Evolutionary conservation across 2,113 vertebrate species (phyloP), one percentile per base, ranked within the genome.

Genomic region (Halichoeres trimaculatus): DNA sequence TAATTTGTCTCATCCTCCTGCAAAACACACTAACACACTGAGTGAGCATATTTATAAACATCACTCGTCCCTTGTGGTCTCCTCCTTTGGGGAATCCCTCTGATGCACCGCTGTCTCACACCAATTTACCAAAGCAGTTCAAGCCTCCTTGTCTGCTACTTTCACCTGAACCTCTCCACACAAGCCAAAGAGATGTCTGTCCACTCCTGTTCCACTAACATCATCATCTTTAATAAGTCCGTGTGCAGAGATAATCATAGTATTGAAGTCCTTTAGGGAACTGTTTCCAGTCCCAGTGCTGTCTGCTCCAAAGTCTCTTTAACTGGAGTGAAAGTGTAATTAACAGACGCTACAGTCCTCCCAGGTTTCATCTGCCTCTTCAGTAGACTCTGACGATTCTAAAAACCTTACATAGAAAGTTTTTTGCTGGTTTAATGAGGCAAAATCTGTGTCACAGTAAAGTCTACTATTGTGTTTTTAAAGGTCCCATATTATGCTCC

Each of bases 301-400:
- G 74, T 76, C 83, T 63, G 63, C 76, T 70, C 68, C 48, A 19
- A 86, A 88, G 59, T 71, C 48, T 60, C 38, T 81, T 70, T 81
- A 88, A 30, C 82, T 82, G 63, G 62, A 73, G 55, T 36, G 38
- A 38, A 70, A 73, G 57, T 86, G 70, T 89, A 86, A 92, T 90
- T 90, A 92, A 85, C 38, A 54, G 66, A 45, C 56, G 71, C 60
- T 36, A 30, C 57, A 78, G 17, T 71, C 36, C 73, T 73, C 48
- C 1, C 58, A 60, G 84, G 70, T 70, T 77, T 68, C 48, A 52
- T 30, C n/a, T 6, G 56, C 17, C 20, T 64, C 38, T 48, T 69
- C 71, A 50, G 63, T 43, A 53, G 38, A 84, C 45, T 64, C 24
- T 57, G 61, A 45, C 13, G 13, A 38, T 43, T 52, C 48, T 72